These are phyloP conservation scores for Oreonectes daqikongensis DNA, from an alignment of 2,797 vertebrate genomes.

Conservation along the genomic window DNA sequence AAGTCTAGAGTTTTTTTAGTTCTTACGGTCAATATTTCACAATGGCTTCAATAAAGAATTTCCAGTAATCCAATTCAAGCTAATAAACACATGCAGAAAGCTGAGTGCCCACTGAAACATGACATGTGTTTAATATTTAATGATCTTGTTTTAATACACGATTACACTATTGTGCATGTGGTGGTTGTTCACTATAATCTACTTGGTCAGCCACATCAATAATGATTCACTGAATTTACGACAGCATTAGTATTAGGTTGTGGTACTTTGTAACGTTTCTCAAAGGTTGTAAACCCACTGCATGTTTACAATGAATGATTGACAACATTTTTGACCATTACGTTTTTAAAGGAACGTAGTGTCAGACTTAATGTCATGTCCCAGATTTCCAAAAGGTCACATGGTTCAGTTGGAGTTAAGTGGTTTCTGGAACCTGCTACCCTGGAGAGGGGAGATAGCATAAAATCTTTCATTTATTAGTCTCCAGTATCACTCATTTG, in stretches of 20 bases:
- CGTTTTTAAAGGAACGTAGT: too few relatives aligned
- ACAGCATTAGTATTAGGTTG: neutral
- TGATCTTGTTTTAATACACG: neutral
- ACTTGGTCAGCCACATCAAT: neutral
- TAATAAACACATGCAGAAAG: slow-evolving; percentile 3
- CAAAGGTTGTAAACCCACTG: neutral
- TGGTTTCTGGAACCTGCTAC: slow-evolving; percentile 4
- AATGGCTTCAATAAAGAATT: slow-evolving; percentile 2
- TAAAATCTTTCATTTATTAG: too few relatives aligned
- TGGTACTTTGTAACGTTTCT: neutral
- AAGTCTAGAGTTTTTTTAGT: neutral
- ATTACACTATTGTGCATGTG: neutral
- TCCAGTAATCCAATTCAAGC: neutral
- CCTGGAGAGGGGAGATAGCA: neutral
- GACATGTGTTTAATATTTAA: slow-evolving; percentile 50
- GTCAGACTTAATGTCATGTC: neutral
- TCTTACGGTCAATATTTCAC: slow-evolving; percentile 8
- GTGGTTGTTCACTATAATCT: neutral
- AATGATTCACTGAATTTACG: neutral
- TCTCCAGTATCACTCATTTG: too few relatives aligned
- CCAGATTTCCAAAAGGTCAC: neutral
- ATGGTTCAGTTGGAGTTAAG: neutral
- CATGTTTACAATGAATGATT: neutral
- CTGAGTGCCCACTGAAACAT: neutral
- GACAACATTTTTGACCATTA: neutral